phyloP scores from a whole-genome alignment of 2,797 vertebrate species.

The Emydoidea blandingii region DNA sequence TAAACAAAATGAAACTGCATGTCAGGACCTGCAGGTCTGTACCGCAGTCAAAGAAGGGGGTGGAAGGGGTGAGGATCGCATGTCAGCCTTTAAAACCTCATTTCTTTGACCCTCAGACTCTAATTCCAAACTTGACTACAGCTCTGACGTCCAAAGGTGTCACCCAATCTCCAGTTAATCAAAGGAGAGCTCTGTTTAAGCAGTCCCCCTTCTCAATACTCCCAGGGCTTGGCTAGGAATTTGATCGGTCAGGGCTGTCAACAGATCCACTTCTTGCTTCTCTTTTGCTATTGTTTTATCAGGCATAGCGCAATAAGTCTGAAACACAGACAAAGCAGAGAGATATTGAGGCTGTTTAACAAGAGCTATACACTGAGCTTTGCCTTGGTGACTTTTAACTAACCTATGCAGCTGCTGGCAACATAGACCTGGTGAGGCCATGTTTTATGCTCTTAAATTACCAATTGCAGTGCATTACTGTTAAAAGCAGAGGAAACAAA shows the following conservation, averaged over 20 bases:
- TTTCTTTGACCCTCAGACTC: slow-evolving; percentile 46
- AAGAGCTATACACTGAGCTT: fast-evolving
- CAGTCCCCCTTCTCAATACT: slow-evolving; percentile 62
- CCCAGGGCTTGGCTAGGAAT: slow-evolving; percentile 63
- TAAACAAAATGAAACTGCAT: neutral
- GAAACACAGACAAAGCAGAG: neutral
- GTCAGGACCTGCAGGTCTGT: slow-evolving; percentile 26
- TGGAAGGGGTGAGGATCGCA: slow-evolving; percentile 40
- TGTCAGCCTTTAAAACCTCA: slow-evolving; percentile 69
- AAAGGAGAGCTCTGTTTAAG: slow-evolving; percentile 65
- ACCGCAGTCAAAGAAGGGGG: neutral
- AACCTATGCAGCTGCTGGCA: neutral
- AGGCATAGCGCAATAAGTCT: slow-evolving; percentile 16
- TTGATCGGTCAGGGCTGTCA: slow-evolving; percentile 66
- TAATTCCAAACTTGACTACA: slow-evolving; percentile 64
- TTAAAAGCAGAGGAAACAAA: neutral
- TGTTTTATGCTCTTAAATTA: neutral
- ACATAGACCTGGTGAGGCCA: neutral
- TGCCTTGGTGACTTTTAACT: neutral
- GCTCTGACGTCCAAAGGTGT: slow-evolving; percentile 74
- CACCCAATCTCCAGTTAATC: slow-evolving; percentile 74
- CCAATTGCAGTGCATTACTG: neutral
- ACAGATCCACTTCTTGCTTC: slow-evolving; percentile 56
- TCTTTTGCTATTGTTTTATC: slow-evolving; percentile 60
- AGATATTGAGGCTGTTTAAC: neutral